Evolutionary conservation across 2,888 invertebrate species (phyloP), one percentile per base, ranked within the genome.

Genomic region (Myopa tessellatipennis): DNA sequence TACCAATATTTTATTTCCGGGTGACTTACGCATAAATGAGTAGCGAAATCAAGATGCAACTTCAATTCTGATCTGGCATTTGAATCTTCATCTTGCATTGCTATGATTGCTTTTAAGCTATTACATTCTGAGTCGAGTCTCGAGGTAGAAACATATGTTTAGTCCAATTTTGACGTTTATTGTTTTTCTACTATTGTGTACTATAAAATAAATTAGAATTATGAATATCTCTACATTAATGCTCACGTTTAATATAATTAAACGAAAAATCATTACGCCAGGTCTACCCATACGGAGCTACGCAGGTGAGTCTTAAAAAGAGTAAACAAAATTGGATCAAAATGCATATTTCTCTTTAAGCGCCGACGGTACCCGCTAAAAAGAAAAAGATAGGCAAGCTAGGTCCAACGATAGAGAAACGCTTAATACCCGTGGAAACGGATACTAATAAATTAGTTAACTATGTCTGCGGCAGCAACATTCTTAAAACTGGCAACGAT

Each of bases 401-500:
- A 4, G 92, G 93, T 0, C 90, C 91, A 3, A 84, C 91, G 12
- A 90, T 93, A 84, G 94, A 95, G 85, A 95, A 95, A 88, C 92
- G 91, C 84, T 90, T 92, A 52, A 87, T 96, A 79, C 95, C 95
- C 0, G 97, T 97, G 3, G 98, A 97, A 90, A 95, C 92, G 0
- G 97, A 98, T 89, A 91, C 94, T 0, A 89, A 93, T 38, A 95
- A 93, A 87, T 90, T 98, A 45, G 92, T 94, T 0, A 93, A 90
- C 77, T 94, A 92, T 85, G 94, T 95, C 10, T 98, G 98, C 84
- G 98, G 98, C 3, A 94, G 94, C 77, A 97, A 98, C 87, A 93
- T 96, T 75, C 91, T 92, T 79, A 92, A 93, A 85, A 93, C 94
- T 16, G 95, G 96, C 0, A 92, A 95, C 87, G 97, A 98, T 85